Base-by-base conservation (phyloP, 2,113 vertebrate genomes). In the Chionis minor region DNA sequence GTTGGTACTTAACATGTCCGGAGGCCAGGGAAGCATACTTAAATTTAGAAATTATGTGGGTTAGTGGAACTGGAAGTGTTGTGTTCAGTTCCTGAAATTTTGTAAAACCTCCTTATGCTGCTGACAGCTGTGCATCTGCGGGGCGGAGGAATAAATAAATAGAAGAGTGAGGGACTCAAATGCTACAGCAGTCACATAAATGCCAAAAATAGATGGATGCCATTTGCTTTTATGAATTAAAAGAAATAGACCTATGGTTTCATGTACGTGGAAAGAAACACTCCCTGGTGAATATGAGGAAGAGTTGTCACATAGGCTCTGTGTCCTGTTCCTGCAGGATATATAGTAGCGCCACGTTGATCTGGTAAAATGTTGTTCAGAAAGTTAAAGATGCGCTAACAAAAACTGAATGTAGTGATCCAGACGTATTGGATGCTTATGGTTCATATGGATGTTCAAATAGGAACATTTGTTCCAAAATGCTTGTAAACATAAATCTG, bases 381-480 rank as follows among this genome's bases (percentile, higher is more conserved):
- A 52, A 84, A 92, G 70, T 79, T 75, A 56, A 69, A 89, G 88
- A 92, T 80, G 81, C 91, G 61, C 73, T 87, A 58, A 87, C 56
- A 75, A 75, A 90, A 95, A 14, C 62, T 79, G 86, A 71, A 38
- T 27, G 49, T 26, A 84, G 66, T 13, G 49, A 79, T 92, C 73
- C 70, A 81, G 89, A 94, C 62, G 45, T 82, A 87, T 33, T 87
- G 89, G 81, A 56, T 91, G 73, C 66, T 89, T 82, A 19, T 65
- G 89, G 81, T 87, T 96, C 74, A 22, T 58, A 77, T 21, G 93
- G 84, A 72, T 21, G 24, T 88, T 95, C 78, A 80, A 58, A 84
- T 35, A 40, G 66, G 44, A 96, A 82, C 91, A 51, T 94, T 96
- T 91, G 88, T 86, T 97, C 65, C 65, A 42, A 89, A 95, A n/a